These are phyloP conservation scores for Sesia bembeciformis DNA, from an alignment of 2,888 invertebrate species.

Conservation along the genomic window DNA sequence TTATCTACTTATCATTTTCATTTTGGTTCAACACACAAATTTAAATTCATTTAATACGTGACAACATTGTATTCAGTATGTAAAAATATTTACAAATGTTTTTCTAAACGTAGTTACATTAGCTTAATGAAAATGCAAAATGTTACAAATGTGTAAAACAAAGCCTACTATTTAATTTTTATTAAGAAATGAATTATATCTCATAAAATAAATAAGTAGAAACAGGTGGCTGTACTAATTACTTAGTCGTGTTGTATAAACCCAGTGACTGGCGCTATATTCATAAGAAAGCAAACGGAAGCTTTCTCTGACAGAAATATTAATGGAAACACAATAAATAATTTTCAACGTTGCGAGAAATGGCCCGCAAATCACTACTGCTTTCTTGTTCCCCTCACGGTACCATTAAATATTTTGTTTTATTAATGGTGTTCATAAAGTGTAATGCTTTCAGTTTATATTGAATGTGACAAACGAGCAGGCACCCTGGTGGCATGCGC, in stretches of 20 bases:
- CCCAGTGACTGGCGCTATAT: not conserved
- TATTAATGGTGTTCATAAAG: not conserved
- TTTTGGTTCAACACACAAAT: not conserved
- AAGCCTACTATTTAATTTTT: too few species aligned
- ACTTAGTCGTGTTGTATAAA: conserved; percentile 1
- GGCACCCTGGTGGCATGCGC: too few species aligned
- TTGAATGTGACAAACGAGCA: not conserved
- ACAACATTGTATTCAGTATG: not conserved
- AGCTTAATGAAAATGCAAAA: too few species aligned
- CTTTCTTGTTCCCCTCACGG: not conserved
- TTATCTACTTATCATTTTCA: not conserved
- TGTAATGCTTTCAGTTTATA: not conserved
- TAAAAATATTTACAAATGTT: too few species aligned
- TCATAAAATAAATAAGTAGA: not conserved
- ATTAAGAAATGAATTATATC: not conserved
- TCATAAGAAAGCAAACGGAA: conserved; percentile 4
- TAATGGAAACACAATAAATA: conserved; percentile 6
- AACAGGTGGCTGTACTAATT: conserved; percentile 1
- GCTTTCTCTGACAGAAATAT: conserved; percentile 1
- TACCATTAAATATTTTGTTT: conserved; percentile 1
- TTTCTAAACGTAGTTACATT: too few species aligned
- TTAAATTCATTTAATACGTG: not conserved
- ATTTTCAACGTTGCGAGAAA: conserved; percentile 3
- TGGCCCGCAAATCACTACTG: conserved; percentile 1
- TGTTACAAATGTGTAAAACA: too few species aligned